Base-by-base conservation (phyloP, 2,888 invertebrate genomes). In the Drosophila eohydei region DNA sequence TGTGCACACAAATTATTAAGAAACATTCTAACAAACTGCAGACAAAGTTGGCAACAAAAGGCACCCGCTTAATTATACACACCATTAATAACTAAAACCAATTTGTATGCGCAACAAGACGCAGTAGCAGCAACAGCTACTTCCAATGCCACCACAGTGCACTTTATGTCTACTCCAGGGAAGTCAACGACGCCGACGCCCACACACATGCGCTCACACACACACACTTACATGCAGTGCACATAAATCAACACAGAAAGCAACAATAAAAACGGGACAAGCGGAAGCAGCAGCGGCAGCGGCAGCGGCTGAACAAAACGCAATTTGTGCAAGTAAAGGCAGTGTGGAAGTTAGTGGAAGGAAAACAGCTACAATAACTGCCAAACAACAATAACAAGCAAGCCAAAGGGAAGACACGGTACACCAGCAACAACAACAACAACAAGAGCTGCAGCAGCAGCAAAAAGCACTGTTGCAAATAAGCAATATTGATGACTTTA, bases 1-100 rank as follows among this genome's bases (percentile, higher is more conserved):
- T 70, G 76, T 63, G 70, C 83, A 63, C 68, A 86, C 89, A 86
- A 84, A 88, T 84, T 84, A 86, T 86, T 88, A 81, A 87, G 84
- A 83, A 88, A 83, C 87, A 83, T 89, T 82, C 81, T 73, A 77
- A 63, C 89, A 88, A 88, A 86, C 81, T 84, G 83, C 78, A 86
- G 84, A 83, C 84, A 84, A 86, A 88, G 84, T 84, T 88, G 88
- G 74, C 69, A 87, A 84, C 83, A 88, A 84, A 86, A 88, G 84
- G 76, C 81, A 74, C 69, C 64, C 79, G 89, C 84, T 84, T 84
- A 84, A 84, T 88, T 84, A 84, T 84, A 84, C 84, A 84, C 83
- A 83, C 84, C 84, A 84, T 84, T 88, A 84, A 84, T 84, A 84
- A 84, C 89, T 84, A 84, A 84, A 84, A 84, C 84, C 84, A 84